A percentile compares a stretch with the other conserved stretches of the same genome.
Evolutionary conservation across 2,888 invertebrate species (phyloP).

Genomic region (Zhengitettix transpicula): DNA sequence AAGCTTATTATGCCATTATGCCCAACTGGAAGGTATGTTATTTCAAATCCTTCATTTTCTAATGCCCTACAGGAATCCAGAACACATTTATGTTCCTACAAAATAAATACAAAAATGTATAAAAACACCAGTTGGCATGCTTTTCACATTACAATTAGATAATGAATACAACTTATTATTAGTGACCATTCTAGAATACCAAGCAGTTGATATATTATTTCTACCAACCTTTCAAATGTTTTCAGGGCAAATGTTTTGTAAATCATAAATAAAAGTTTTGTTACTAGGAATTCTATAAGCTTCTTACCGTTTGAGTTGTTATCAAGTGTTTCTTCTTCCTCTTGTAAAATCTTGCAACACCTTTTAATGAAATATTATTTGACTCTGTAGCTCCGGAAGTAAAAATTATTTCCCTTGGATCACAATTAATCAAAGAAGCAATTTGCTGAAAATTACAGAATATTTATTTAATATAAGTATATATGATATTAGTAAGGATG

Average conservation of each 20-base stretch:
- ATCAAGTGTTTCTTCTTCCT: conserved; percentile 87
- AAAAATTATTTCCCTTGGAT: conserved; percentile 93
- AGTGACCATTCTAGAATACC: too few species aligned
- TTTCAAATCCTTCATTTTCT: conserved; percentile 85
- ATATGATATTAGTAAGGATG: too few species aligned
- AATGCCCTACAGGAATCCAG: conserved; percentile 90
- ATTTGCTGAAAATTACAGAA: conserved; percentile 42
- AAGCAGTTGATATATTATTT: too few species aligned
- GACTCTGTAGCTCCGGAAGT: conserved; percentile 99
- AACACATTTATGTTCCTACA: conserved; percentile 96
- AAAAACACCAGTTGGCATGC: neutral
- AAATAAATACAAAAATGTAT: neutral
- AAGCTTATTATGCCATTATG: conserved; percentile 72
- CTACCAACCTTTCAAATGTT: neutral
- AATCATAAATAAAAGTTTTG: conserved; percentile 1
- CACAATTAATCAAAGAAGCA: conserved; percentile 78
- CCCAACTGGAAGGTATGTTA: conserved; percentile 89
- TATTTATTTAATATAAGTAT: neutral
- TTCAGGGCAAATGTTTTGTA: neutral
- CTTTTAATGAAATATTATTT: conserved; percentile 95
- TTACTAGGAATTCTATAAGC: neutral
- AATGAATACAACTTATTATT: too few species aligned
- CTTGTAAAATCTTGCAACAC: conserved; percentile 88
- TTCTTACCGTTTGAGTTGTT: conserved; percentile 84
- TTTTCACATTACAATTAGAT: too few species aligned